A percentile compares a stretch with the other conserved stretches of the same genome.
Conservation (phyloP, 2,888 invertebrate species). For the Cremastobaeus sp. region DNA sequence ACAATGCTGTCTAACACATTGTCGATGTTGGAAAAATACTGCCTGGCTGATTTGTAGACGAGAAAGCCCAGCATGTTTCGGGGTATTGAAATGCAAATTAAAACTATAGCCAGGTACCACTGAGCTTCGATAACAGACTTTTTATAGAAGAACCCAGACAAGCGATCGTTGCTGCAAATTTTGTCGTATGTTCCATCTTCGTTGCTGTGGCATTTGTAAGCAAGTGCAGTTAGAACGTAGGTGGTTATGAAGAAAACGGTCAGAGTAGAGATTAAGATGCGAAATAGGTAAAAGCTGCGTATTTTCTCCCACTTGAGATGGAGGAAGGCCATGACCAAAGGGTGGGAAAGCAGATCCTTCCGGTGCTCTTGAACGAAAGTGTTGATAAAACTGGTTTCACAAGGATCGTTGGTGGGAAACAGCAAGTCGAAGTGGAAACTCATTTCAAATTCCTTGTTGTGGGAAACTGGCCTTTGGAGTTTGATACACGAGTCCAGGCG, state of each 20-base stretch:
- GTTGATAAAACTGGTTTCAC: slow-evolving; percentile 78
- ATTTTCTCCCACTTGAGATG: slow-evolving; percentile 79
- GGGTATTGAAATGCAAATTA: slow-evolving; percentile 75
- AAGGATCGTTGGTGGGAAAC: slow-evolving; percentile 74
- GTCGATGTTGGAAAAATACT: slow-evolving; percentile 77
- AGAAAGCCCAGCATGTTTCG: slow-evolving; percentile 75
- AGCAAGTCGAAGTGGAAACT: slow-evolving; percentile 75
- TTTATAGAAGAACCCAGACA: slow-evolving; percentile 70
- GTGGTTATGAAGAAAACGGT: slow-evolving; percentile 75
- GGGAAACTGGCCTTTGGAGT: slow-evolving; percentile 72
- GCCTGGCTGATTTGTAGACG: slow-evolving; percentile 73
- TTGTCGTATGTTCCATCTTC: slow-evolving; percentile 68
- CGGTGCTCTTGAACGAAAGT: slow-evolving; percentile 78
- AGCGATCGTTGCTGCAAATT: slow-evolving; percentile 70
- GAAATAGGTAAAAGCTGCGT: slow-evolving; percentile 77
- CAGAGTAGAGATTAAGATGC: slow-evolving; percentile 73
- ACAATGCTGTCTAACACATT: slow-evolving; percentile 75
- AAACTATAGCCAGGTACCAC: slow-evolving; percentile 72
- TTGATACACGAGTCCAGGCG: slow-evolving; percentile 76
- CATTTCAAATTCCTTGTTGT: slow-evolving; percentile 76
- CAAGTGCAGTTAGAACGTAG: slow-evolving; percentile 73
- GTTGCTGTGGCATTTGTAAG: slow-evolving; percentile 74
- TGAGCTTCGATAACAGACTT: slow-evolving; percentile 72
- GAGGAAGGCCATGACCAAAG: slow-evolving; percentile 79
- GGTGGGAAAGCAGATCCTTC: slow-evolving; percentile 78